A percentile compares a stretch with the other conserved stretches of the same genome.
phyloP scores from a whole-genome alignment of 2,797 vertebrate species.

The Netta rufina region DNA sequence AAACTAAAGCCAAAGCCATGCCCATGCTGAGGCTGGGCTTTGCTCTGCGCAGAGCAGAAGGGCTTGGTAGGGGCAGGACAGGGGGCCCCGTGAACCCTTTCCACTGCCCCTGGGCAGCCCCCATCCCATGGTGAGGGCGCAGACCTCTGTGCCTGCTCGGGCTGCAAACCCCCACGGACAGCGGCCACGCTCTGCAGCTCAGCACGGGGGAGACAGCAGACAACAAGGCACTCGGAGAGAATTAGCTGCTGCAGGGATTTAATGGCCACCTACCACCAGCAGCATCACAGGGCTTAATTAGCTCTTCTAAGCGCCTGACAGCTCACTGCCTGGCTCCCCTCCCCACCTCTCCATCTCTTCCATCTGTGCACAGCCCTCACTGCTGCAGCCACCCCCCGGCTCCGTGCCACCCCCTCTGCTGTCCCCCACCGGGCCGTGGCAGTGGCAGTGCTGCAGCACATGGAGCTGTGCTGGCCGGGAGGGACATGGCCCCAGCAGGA shows the following conservation, averaged over 20 bases:
- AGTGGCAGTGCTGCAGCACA: background rate
- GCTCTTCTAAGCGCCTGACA: background rate
- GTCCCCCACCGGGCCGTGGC: background rate
- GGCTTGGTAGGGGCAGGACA: background rate
- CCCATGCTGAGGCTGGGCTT: fast-evolving
- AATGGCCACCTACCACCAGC: background rate
- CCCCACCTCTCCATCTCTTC: constrained; percentile 11
- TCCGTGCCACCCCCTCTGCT: background rate
- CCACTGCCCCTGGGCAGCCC: fast-evolving
- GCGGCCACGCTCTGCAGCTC: background rate
- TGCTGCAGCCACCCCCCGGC: background rate
- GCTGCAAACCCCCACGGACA: background rate
- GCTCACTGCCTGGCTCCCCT: background rate
- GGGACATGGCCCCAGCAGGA: background rate
- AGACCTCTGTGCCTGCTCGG: background rate
- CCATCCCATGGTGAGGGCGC: fast-evolving
- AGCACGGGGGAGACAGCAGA: background rate
- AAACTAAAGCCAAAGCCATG: background rate
- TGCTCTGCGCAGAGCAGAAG: background rate
- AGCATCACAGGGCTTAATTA: background rate
- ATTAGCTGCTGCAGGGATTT: background rate
- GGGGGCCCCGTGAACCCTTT: background rate
- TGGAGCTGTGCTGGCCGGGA: background rate
- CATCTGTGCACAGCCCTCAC: background rate
- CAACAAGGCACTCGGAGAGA: background rate